Evolutionary conservation across 2,113 vertebrate species (phyloP).

Genomic region (Vireo altiloquus): DNA sequence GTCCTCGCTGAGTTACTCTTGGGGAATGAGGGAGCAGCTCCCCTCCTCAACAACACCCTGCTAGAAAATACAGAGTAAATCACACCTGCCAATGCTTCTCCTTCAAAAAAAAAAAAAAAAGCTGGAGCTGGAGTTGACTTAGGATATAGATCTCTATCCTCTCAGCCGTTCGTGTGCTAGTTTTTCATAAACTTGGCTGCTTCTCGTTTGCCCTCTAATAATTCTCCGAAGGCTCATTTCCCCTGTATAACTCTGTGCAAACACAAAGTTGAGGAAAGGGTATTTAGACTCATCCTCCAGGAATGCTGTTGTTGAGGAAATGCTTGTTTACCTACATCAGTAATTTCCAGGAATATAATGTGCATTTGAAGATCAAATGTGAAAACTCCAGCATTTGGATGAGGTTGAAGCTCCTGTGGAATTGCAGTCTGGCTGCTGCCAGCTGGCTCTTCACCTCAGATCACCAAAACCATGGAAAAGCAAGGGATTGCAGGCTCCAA

Average conservation of each 20-base stretch:
- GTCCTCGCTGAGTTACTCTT: rapidly evolving
- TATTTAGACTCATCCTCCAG: slow-evolving; percentile 68
- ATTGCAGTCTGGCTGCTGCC: neutral
- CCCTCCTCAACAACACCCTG: neutral
- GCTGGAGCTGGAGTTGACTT: slow-evolving; percentile 52
- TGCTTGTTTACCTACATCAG: slow-evolving; percentile 68
- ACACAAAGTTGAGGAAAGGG: slow-evolving; percentile 70
- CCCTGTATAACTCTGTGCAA: slow-evolving; percentile 73
- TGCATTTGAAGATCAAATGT: slow-evolving; percentile 50
- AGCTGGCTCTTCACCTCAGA: neutral
- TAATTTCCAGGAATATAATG: slow-evolving; percentile 64
- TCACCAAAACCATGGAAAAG: neutral
- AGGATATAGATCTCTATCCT: slow-evolving; percentile 66
- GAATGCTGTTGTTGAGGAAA: slow-evolving; percentile 56
- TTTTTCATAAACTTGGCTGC: slow-evolving; percentile 71
- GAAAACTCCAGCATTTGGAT: neutral
- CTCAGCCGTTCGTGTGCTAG: slow-evolving; percentile 53
- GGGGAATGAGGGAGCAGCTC: neutral
- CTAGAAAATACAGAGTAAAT: neutral
- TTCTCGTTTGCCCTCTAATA: slow-evolving; percentile 74
- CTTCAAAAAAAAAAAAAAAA: slow-evolving; percentile 11
- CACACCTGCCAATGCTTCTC: neutral
- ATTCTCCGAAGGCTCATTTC: slow-evolving; percentile 71
- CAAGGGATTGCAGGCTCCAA: neutral
- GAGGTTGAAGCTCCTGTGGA: neutral